Conservation (phyloP, 2,113 vertebrate genomes). For the Scopus umbretta region DNA sequence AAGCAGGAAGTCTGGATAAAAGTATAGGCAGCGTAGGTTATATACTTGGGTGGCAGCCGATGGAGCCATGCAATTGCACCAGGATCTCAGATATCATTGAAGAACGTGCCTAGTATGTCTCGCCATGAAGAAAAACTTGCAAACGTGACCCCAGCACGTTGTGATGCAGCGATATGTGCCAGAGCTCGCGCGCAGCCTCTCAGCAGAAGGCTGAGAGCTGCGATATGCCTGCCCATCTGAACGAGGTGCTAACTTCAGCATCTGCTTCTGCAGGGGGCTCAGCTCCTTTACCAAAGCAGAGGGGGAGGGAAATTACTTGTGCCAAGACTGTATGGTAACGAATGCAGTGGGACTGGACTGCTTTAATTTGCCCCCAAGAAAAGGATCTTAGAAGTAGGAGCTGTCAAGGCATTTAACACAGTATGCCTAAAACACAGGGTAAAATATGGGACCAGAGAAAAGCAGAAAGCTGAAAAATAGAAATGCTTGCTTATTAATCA, state of each 20-base stretch:
- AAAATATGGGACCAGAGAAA: not conserved
- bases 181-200: not conserved
- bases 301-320: not conserved
- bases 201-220: not conserved
- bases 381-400: not conserved
- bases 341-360: not conserved
- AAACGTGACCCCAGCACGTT: not conserved
- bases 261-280: not conserved
- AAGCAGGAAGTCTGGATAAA: not conserved
- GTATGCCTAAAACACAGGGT: not conserved
- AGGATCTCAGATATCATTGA: not conserved
- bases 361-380: not conserved
- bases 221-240: not conserved
- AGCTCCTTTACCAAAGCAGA: not conserved
- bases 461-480: not conserved
- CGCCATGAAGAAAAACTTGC: not conserved
- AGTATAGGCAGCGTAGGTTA: not conserved
- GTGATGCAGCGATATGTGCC: not conserved
- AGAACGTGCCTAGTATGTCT: not conserved
- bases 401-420: not conserved
- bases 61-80: not conserved
- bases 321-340: not conserved
- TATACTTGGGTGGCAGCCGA: not conserved
- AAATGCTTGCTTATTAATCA: not conserved
- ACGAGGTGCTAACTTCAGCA: not conserved